Evolutionary conservation across 2,888 invertebrate genomes (phyloP), one percentile per base, ranked within the genome.

Genomic region (Prenolepis imparis): DNA sequence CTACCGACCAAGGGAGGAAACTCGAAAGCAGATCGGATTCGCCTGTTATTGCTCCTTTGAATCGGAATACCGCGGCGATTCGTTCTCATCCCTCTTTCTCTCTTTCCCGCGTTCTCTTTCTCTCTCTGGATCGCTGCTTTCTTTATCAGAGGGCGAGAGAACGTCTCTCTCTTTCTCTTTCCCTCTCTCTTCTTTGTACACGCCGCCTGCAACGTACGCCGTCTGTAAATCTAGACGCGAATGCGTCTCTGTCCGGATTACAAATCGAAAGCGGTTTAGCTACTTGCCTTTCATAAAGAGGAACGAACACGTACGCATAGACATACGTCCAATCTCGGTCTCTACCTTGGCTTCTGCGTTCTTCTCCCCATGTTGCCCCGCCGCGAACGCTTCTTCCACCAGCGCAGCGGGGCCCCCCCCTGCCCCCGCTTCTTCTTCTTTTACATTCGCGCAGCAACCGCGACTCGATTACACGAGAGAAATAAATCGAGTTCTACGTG

Each of bases 401-500:
- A 48, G 48, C 74, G 48, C n/a, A n/a, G n/a, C n/a, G 70, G 52
- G 67, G 39, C 70, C 24, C 15, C 3, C 28, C 3, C 3, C 28
- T 28, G 28, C 28, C 28, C 28, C 28, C 28, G 28, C 28, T 28
- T 28, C 28, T 39, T 44, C 83, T 83, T 77, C 84, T 83, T 87
- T 90, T 87, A 86, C 90, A 86, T 89, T 85, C 89, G 82, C 44
- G 63, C 67, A 63, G 82, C 85, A 73, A 77, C 85, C 83, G 77
- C 64, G 86, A 75, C 90, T 85, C 91, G 91, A 92, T 92, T 92
- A 90, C 91, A 88, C 88, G 90, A 87, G 91, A 89, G 90, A 93
- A 93, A 92, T 92, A 93, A 92, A 91, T 91, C 90, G 91, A 89
- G 86, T 90, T 86, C 90, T 92, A 93, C 92, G 92, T 92, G 92